phyloP scores from a whole-genome alignment of 2,888 invertebrate genomes.

The Drosophila neutralis region DNA sequence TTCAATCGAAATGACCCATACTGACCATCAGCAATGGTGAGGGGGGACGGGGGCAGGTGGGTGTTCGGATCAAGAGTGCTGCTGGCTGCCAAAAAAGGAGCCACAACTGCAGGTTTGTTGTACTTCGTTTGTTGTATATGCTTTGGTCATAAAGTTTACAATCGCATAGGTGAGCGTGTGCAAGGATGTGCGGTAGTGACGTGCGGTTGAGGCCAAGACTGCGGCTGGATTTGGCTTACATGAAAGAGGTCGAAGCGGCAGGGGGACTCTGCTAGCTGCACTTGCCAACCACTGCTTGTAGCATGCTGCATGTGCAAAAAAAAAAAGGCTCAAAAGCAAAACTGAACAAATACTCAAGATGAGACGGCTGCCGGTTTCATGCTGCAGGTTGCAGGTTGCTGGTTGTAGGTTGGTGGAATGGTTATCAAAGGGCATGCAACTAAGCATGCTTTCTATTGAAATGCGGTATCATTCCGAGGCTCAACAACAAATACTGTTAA shows the following conservation, averaged over 20 bases:
- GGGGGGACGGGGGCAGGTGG: background rate
- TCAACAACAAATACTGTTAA: constrained; percentile 38
- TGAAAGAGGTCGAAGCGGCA: background rate
- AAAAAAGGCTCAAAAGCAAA: constrained; percentile 11
- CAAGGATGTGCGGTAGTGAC: constrained; percentile 54
- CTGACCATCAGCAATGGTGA: constrained; percentile 15
- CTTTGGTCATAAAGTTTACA: constrained; percentile 55
- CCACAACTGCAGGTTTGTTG: constrained; percentile 51
- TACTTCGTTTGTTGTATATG: constrained; percentile 45
- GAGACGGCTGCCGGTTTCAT: background rate
- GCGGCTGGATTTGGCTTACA: constrained; percentile 43
- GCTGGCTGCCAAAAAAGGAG: constrained; percentile 56
- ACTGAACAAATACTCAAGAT: constrained; percentile 25
- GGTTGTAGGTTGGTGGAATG: background rate
- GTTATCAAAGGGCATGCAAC: constrained; percentile 26
- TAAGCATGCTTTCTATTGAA: constrained; percentile 30
- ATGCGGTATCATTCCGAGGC: constrained; percentile 44
- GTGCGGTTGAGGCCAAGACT: constrained; percentile 59
- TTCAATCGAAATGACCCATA: constrained; percentile 67
- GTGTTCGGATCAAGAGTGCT: constrained; percentile 7
- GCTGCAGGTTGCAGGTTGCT: background rate
- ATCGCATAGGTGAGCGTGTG: constrained; percentile 13
- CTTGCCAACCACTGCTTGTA: constrained; percentile 44
- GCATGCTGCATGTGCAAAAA: constrained; percentile 12
- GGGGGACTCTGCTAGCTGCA: background rate